Evolutionary conservation across 2,888 invertebrate species (phyloP).

Genomic region (Philhelius pedissequus): DNA sequence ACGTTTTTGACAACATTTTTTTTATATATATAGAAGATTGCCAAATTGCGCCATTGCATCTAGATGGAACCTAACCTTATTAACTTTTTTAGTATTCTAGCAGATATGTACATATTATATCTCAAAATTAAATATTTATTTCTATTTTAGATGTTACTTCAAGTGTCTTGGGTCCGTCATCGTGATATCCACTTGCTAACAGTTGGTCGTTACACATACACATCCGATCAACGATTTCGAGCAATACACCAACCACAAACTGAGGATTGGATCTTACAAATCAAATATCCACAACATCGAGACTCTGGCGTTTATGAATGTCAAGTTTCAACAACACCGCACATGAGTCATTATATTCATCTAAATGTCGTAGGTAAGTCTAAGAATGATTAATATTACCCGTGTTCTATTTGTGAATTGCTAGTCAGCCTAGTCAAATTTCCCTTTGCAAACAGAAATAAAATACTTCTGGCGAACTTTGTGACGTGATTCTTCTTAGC

Average conservation of each 20-base stretch:
- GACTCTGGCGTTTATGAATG: constrained; percentile 94
- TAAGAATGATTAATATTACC: no score
- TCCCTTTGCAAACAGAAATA: no score
- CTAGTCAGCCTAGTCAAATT: no score
- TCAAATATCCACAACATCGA: constrained; percentile 94
- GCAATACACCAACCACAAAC: constrained; percentile 91
- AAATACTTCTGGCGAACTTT: no score
- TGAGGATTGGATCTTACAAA: constrained; percentile 95
- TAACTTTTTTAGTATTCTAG: no score
- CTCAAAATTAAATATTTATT: neutral
- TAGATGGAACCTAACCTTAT: no score
- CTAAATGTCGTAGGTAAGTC: constrained; percentile 94
- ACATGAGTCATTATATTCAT: constrained; percentile 94
- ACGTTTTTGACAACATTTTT: no score
- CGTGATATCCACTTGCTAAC: constrained; percentile 93
- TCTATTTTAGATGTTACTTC: constrained; percentile 81
- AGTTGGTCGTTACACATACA: constrained; percentile 93
- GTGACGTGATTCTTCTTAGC: no score
- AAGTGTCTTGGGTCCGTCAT: constrained; percentile 96
- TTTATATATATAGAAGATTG: no score
- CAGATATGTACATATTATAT: no score
- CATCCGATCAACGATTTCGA: constrained; percentile 93
- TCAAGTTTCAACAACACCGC: constrained; percentile 95
- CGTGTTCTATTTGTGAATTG: no score
- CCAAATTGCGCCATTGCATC: no score